phyloP scores from a whole-genome alignment of 2,113 vertebrate genomes.

The Chamaetylas fuelleborni region DNA sequence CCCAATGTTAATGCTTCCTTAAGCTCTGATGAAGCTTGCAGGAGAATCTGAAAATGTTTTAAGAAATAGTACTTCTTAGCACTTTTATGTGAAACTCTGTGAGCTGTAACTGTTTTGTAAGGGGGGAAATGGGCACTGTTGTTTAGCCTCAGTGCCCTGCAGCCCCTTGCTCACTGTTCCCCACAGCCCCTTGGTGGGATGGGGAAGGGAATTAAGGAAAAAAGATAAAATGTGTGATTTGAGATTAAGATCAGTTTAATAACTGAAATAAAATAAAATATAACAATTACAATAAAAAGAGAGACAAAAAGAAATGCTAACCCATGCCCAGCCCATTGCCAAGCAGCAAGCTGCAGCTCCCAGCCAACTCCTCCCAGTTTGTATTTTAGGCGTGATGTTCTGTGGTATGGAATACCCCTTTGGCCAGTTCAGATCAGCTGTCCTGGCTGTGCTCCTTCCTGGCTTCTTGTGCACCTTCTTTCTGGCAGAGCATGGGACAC shows the following conservation, averaged over 20 bases:
- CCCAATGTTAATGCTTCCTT: background rate
- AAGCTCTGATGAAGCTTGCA: background rate
- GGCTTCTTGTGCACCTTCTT: background rate
- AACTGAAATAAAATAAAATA: background rate
- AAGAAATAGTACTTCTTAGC: background rate
- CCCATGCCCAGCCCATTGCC: background rate
- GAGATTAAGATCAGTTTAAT: background rate
- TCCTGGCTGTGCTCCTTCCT: background rate
- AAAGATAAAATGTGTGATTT: background rate
- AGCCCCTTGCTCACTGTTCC: background rate
- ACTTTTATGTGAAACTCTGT: background rate
- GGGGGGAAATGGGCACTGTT: background rate
- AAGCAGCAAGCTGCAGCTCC: background rate
- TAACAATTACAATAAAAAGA: background rate
- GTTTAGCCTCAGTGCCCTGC: background rate
- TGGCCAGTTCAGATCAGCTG: background rate
- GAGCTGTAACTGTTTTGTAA: background rate
- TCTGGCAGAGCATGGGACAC: background rate
- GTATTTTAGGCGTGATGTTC: background rate
- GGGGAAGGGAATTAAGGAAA: background rate
- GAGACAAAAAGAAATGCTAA: background rate
- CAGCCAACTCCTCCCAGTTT: background rate
- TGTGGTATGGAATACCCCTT: background rate
- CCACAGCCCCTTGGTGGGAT: background rate
- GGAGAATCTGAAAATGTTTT: background rate